Evolutionary conservation across 53 echinoderm and acorn worm genomes (phyloP).

Genomic region (Pentamera pediparva): DNA sequence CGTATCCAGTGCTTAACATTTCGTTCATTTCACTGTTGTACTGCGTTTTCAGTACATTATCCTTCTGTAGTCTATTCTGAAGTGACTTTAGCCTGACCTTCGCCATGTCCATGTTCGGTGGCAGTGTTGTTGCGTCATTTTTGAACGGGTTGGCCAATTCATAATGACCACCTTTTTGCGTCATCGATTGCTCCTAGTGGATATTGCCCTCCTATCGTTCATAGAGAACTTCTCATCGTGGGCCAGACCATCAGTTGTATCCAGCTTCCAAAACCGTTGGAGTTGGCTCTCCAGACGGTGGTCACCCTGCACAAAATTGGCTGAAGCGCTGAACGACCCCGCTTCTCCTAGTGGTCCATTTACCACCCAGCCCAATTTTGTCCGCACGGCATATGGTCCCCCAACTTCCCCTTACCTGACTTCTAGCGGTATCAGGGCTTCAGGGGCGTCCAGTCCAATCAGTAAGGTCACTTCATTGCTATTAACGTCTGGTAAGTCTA

Average conservation of each 20-base stretch:
- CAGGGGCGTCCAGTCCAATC: slow-evolving; percentile 63
- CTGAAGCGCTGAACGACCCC: background rate
- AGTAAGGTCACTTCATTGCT: slow-evolving; percentile 25
- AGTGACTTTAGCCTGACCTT: background rate
- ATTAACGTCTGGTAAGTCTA: slow-evolving; percentile 27
- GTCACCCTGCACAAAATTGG: background rate
- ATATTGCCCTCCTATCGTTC: background rate
- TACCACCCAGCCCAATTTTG: slow-evolving; percentile 51
- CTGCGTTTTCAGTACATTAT: background rate
- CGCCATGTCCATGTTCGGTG: background rate
- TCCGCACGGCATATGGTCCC: slow-evolving; percentile 40
- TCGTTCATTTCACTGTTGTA: slow-evolving; percentile 8
- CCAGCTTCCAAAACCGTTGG: slow-evolving; percentile 4
- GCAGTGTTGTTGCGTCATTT: background rate
- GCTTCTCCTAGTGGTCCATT: slow-evolving; percentile 50
- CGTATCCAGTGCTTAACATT: background rate
- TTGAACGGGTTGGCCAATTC: slow-evolving; percentile 16
- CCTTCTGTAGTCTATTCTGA: background rate
- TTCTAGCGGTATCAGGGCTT: slow-evolving; percentile 44
- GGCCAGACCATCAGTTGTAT: background rate
- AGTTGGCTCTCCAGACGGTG: background rate
- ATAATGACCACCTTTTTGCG: slow-evolving; percentile 18
- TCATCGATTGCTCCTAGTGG: background rate
- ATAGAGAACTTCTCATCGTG: background rate
- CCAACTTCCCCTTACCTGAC: slow-evolving; percentile 39